Conservation (phyloP, 2,113 vertebrate genomes). For the Shinisaurus crocodilurus region DNA sequence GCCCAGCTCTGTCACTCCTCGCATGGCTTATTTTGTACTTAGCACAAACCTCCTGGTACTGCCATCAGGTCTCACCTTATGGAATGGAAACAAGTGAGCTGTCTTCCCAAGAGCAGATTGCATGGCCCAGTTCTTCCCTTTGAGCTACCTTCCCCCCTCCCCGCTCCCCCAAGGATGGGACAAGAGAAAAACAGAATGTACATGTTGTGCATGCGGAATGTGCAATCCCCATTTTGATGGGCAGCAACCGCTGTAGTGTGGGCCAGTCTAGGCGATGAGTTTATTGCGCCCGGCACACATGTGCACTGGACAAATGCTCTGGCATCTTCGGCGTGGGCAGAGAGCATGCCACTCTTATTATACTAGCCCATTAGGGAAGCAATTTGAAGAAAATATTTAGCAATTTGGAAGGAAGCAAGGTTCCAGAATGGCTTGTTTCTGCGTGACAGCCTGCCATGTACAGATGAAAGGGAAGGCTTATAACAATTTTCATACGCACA, state of each 20-base stretch:
- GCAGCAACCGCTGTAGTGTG: conserved; percentile 49
- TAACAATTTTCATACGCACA: conserved; percentile 82
- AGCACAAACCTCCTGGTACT: conserved; percentile 29
- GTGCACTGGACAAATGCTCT: conserved; percentile 83
- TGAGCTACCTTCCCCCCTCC: neutral
- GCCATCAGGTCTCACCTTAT: conserved; percentile 45
- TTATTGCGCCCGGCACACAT: conserved; percentile 81
- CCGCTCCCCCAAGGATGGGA: conserved; percentile 13
- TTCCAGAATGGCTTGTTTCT: conserved; percentile 80
- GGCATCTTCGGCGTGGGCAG: conserved; percentile 81
- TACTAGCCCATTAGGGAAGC: conserved; percentile 83
- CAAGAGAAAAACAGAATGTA: fast-evolving
- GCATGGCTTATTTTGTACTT: conserved; percentile 36
- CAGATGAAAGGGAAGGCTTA: conserved; percentile 83
- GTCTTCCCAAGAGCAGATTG: conserved; percentile 15
- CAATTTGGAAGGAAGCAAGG: conserved; percentile 82
- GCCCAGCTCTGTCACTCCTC: conserved; percentile 58
- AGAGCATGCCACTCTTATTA: conserved; percentile 82
- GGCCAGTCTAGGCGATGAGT: conserved; percentile 69
- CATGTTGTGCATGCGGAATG: conserved; percentile 16
- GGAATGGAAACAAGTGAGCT: neutral
- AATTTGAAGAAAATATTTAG: conserved; percentile 84
- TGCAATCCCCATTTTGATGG: conserved; percentile 51
- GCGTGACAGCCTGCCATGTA: conserved; percentile 82
- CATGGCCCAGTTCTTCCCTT: conserved; percentile 18